Evolutionary conservation across 1,140 invertebrate species (phyloP).

Genomic region (Neuroterus valhalla): DNA sequence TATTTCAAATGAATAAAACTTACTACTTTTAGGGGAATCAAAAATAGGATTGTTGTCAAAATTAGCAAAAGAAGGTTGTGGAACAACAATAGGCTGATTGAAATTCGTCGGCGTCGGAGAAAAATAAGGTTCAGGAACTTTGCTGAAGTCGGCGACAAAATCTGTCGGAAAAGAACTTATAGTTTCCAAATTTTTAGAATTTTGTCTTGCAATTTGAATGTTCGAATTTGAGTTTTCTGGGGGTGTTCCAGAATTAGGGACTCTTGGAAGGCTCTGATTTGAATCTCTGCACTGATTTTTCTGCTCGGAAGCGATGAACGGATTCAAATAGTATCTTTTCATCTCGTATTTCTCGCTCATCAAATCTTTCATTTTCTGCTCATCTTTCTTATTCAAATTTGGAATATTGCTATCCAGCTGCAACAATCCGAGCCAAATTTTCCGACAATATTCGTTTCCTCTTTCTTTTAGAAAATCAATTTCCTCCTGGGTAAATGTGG

Average conservation of each 20-base stretch:
- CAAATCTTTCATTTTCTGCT: slow-evolving; percentile 92
- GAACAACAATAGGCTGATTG: slow-evolving; percentile 60
- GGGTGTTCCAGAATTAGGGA: slow-evolving; percentile 58
- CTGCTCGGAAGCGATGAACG: slow-evolving; percentile 73
- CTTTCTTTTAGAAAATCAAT: slow-evolving; percentile 91
- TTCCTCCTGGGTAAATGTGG: slow-evolving; percentile 96
- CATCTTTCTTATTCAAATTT: slow-evolving; percentile 82
- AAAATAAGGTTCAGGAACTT: slow-evolving; percentile 70
- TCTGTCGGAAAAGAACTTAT: slow-evolving; percentile 72
- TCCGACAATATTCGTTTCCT: slow-evolving; percentile 95
- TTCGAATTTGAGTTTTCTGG: slow-evolving; percentile 46
- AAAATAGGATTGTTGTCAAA: slow-evolving; percentile 85
- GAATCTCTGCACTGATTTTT: slow-evolving; percentile 37
- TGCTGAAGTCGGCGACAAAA: slow-evolving; percentile 81
- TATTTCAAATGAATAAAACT: slow-evolving; percentile 38
- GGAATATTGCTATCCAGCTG: slow-evolving; percentile 73
- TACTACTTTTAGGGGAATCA: slow-evolving; percentile 75
- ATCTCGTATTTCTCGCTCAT: slow-evolving; percentile 96
- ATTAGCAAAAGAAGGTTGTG: slow-evolving; percentile 80
- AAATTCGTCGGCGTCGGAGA: slow-evolving; percentile 56
- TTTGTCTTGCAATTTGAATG: slow-evolving; percentile 50
- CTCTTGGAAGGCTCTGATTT: slow-evolving; percentile 59
- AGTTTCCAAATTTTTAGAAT: slow-evolving; percentile 45
- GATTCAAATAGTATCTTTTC: slow-evolving; percentile 86
- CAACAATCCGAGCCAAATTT: slow-evolving; percentile 92